Base-by-base conservation (phyloP, 2,888 invertebrate species). In the Protula sp. region DNA sequence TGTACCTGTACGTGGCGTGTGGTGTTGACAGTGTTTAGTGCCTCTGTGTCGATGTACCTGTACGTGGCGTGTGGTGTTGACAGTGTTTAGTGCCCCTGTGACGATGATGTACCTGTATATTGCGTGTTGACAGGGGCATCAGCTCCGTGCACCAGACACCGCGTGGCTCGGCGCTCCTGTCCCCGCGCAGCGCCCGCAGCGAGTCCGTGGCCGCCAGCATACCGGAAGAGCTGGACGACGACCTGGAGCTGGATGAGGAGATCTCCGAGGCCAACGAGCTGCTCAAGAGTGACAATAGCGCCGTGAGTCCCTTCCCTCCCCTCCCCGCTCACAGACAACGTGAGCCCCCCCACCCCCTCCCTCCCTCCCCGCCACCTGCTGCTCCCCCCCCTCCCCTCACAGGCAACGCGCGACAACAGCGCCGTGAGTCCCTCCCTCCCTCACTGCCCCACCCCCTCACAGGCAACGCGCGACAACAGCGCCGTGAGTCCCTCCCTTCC, bases 401-500 rank as follows among this genome's bases (percentile, higher is more conserved):
- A 48, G 50, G n/a, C n/a, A n/a, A n/a, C n/a, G 53, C 75, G 76
- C 67, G 74, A 75, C 65, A 71, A 73, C 64, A 76, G 76, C 67
- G 75, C 60, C 61, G 76, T 74, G 65, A 61, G 71, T 59, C 24
- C n/a, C n/a, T n/a, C n/a, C n/a, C n/a, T n/a, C n/a, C n/a, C n/a
- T n/a, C n/a, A n/a, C n/a, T n/a, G n/a, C n/a, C n/a, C n/a, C n/a
- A n/a, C n/a, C 57, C 14, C 24, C n/a, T n/a, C n/a, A n/a, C n/a
- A n/a, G n/a, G n/a, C n/a, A n/a, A n/a, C n/a, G 53, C 75, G 76
- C 67, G 74, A 75, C 65, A 71, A 73, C 64, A 76, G 76, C 67
- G 75, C 60, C 61, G 76, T 74, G 65, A 61, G 71, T 59, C 24
- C n/a, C n/a, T n/a, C n/a, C n/a, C n/a, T n/a, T n/a, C n/a, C n/a